Base-by-base conservation (phyloP, 2,113 vertebrate genomes). In the Chiloscyllium plagiosum region DNA sequence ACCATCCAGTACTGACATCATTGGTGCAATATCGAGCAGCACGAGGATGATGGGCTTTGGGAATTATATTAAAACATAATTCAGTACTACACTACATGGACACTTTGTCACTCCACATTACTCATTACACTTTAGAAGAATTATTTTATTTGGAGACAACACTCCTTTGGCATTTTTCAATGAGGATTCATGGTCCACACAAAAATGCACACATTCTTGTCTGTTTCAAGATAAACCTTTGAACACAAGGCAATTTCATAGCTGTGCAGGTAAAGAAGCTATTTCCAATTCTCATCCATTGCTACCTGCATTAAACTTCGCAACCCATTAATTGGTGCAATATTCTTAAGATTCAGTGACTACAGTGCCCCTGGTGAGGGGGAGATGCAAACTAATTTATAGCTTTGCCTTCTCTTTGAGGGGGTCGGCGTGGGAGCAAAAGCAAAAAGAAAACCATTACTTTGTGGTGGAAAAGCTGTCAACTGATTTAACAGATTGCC, bases 1-100 rank as follows among this genome's bases (percentile, higher is more conserved):
- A 0, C 99, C 99, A 0, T 99, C 98, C 96, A 99, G 96, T 0
- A 99, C 99, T 0, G 98, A 98, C 98, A 99, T 98, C 99, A 99
- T 99, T 83, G 99, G 99, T 47, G 99, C 98, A 97, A 99, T 99
- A 97, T 99, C 99, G 97, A 98, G 96, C 52, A 98, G 97, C 47
- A 99, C 97, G 96, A 99, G 97, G 97, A 98, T 96, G 96, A 99
- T 98, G 52, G 99, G 98, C 99, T 99, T 96, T 47, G n/a, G 72
- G 37, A 56, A 83, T 61, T 50, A 78, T 70, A 96, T 76, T 13
- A 83, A 96, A 83, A 65, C 17, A 95, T 47, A 95, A 24, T 50
- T 95, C 69, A 50, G 42, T 47, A 72, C 24, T 33, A 22, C 26
- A 52, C 12, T 50, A 76, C 0, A 95, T 26, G 33, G 42, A 95